Conservation (phyloP, 2,113 vertebrate species). For the Rhinoderma darwinii region DNA sequence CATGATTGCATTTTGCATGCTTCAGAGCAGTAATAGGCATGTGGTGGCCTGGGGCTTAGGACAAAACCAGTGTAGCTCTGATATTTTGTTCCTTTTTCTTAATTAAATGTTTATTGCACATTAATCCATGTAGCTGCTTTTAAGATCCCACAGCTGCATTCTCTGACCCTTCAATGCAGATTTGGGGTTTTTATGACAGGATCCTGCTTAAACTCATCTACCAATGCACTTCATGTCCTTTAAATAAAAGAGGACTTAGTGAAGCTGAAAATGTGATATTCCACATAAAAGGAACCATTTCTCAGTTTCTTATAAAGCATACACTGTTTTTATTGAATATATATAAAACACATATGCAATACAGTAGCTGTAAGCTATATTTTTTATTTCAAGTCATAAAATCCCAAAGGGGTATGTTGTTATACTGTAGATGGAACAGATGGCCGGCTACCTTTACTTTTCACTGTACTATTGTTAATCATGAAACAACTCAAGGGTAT, state of each 20-base stretch:
- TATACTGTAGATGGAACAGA: slow-evolving; percentile 68
- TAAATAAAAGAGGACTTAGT: slow-evolving; percentile 29
- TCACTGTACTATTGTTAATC: slow-evolving; percentile 71
- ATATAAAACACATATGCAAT: slow-evolving; percentile 60
- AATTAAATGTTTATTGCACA: slow-evolving; percentile 28
- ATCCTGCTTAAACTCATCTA: slow-evolving; percentile 3
- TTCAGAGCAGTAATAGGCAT: slow-evolving; percentile 21
- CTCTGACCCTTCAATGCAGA: not conserved
- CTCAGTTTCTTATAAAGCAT: slow-evolving; percentile 56
- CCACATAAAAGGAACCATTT: not conserved
- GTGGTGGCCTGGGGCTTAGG: slow-evolving; percentile 10
- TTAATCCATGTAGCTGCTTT: slow-evolving; percentile 31
- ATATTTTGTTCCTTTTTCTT: not conserved
- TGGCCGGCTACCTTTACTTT: slow-evolving; percentile 69
- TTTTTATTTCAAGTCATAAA: slow-evolving; percentile 64
- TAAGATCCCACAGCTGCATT: slow-evolving; percentile 1
- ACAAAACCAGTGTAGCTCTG: not conserved
- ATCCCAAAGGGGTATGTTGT: slow-evolving; percentile 65
- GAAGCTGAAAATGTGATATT: slow-evolving; percentile 21
- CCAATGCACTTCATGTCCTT: slow-evolving; percentile 23
- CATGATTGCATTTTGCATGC: slow-evolving; percentile 16
- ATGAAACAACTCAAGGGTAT: slow-evolving; percentile 68
- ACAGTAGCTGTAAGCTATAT: slow-evolving; percentile 61
- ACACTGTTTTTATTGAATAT: slow-evolving; percentile 1
- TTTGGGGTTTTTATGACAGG: not conserved